phyloP scores from a whole-genome alignment of 2,113 vertebrate genomes.

The Jacana jacana region DNA sequence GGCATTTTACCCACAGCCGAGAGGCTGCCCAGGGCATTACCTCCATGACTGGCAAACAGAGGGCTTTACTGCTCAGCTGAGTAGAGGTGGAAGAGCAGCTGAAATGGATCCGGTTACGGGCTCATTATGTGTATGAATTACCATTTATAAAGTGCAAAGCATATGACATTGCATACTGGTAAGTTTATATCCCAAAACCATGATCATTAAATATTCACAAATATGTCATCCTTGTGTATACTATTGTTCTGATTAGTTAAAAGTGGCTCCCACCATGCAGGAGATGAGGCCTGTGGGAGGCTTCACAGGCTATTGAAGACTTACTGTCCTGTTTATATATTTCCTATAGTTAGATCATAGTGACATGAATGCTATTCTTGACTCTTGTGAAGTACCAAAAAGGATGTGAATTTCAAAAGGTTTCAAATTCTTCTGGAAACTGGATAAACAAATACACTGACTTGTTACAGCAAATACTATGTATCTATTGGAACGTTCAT shows the following conservation, averaged over 20 bases:
- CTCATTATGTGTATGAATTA: background rate
- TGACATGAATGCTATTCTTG: background rate
- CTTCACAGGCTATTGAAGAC: background rate
- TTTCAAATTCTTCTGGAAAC: conserved; percentile 1
- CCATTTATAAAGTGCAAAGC: background rate
- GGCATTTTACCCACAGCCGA: too few species aligned
- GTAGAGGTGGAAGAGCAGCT: background rate
- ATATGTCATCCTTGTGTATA: background rate
- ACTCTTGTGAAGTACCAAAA: background rate
- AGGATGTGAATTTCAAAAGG: background rate
- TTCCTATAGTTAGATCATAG: background rate
- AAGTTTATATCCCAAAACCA: background rate
- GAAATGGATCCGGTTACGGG: background rate
- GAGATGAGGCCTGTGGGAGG: background rate
- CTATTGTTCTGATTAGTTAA: background rate
- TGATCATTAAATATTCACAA: background rate
- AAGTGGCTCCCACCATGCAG: background rate
- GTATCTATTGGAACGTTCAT: background rate
- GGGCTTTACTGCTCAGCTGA: background rate
- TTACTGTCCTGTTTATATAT: background rate
- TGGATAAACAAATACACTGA: background rate
- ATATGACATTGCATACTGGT: background rate
- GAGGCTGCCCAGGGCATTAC: background rate
- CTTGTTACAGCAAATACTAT: background rate
- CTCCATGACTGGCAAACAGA: background rate